Percentiles rank a stretch among this genome's conserved stretches.
Conservation (phyloP, 1,140 invertebrate species). For the Pseudomyrmex pallidus region DNA sequence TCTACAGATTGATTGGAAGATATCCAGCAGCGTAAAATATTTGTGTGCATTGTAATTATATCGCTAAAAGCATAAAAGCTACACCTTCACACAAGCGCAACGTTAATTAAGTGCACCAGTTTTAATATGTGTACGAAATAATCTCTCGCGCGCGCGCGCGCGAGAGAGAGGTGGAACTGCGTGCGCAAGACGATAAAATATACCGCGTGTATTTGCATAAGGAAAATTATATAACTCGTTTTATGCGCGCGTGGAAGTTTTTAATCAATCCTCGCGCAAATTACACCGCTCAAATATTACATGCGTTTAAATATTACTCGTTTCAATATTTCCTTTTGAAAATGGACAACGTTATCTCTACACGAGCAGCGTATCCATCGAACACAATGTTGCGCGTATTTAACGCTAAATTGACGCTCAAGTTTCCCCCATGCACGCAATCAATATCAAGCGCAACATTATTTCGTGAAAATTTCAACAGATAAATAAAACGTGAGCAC, state of each 20-base stretch:
- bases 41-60: slow-evolving; percentile 18
- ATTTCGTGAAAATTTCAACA: background rate
- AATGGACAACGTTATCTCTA: slow-evolving; percentile 1
- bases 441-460: background rate
- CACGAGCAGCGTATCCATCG: background rate
- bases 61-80: slow-evolving; percentile 9
- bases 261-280: background rate
- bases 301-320: slow-evolving; percentile 16
- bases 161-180: background rate
- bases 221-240: slow-evolving; percentile 26
- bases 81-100: background rate
- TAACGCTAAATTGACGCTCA: slow-evolving; percentile 20
- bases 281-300: no score
- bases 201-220: slow-evolving; percentile 11
- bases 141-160: background rate
- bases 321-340: slow-evolving; percentile 42
- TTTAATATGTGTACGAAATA: background rate
- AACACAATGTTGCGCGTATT: background rate
- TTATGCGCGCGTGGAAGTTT: slow-evolving; percentile 6
- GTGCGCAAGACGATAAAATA: background rate
- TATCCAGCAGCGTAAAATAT: slow-evolving; percentile 3
- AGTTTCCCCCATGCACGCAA: background rate
- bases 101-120: background rate
- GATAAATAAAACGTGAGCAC: background rate
- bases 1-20: slow-evolving; percentile 25